Percentiles rank a stretch among this genome's conserved stretches.
Evolutionary conservation across 2,888 invertebrate species (phyloP).

Genomic region (Rhagophthalmus giganteus): DNA sequence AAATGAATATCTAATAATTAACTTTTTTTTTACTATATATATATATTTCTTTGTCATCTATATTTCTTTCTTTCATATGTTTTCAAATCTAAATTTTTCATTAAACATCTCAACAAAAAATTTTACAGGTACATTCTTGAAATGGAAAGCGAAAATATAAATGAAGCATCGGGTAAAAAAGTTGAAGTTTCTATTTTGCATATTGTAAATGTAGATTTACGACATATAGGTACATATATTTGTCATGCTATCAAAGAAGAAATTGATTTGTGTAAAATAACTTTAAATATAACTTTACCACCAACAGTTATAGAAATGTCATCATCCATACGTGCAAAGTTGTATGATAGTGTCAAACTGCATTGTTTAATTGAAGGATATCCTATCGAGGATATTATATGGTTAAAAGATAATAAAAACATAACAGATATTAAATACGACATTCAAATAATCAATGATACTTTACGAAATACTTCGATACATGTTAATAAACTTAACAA

Average conservation of each 20-base stretch:
- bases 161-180: conserved; percentile 51
- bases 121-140: conserved; percentile 50
- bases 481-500: conserved; percentile 62
- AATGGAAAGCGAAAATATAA: conserved; percentile 53
- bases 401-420: conserved; percentile 62
- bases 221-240: conserved; percentile 64
- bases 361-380: conserved; percentile 64
- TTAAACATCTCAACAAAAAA: too few species aligned
- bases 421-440: conserved; percentile 47
- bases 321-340: conserved; percentile 56
- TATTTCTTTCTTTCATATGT: too few species aligned
- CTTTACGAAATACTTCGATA: conserved; percentile 63
- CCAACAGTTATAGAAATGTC: conserved; percentile 57
- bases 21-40: too few species aligned
- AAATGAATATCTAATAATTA: too few species aligned
- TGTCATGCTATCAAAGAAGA: conserved; percentile 58
- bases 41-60: too few species aligned
- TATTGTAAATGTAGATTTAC: conserved; percentile 59
- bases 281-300: conserved; percentile 56
- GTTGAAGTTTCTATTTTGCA: conserved; percentile 57
- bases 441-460: conserved; percentile 58
- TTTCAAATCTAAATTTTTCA: too few species aligned
- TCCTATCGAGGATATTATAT: conserved; percentile 60
- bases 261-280: conserved; percentile 46
- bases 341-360: conserved; percentile 58